Conservation (phyloP, 2,888 invertebrate species). For the Drosophila maculinotata region DNA sequence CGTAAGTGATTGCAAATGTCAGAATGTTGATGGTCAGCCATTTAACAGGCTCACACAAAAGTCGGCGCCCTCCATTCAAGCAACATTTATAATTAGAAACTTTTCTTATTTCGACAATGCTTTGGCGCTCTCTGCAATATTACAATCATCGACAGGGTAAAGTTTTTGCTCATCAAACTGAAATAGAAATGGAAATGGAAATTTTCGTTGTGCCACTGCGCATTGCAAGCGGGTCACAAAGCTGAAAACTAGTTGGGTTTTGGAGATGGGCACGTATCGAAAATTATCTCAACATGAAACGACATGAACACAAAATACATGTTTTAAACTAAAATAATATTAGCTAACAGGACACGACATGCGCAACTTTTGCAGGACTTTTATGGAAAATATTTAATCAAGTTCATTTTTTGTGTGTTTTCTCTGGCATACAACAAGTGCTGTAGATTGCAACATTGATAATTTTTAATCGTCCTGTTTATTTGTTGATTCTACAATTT, state of each 20-base stretch:
- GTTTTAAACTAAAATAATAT: no score
- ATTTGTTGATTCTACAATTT: no score
- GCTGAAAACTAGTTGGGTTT: not conserved
- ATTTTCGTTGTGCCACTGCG: slow-evolving; percentile 20
- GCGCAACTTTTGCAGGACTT: no score
- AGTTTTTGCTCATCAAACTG: slow-evolving; percentile 27
- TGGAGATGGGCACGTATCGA: slow-evolving; percentile 12
- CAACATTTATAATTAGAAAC: slow-evolving; percentile 61
- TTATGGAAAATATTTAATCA: no score
- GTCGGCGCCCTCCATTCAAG: not conserved
- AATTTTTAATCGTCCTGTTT: no score
- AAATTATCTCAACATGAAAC: not conserved
- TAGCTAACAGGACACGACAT: no score
- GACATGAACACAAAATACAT: not conserved
- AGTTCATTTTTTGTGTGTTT: no score
- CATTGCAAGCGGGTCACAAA: slow-evolving; percentile 15
- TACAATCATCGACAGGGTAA: slow-evolving; percentile 7
- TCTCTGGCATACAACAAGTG: no score
- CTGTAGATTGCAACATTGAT: no score
- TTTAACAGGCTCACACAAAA: slow-evolving; percentile 32
- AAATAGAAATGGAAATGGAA: slow-evolving; percentile 26
- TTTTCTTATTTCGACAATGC: slow-evolving; percentile 40
- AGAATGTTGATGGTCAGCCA: slow-evolving; percentile 40
- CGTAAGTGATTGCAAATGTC: slow-evolving; percentile 45
- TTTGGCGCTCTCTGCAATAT: slow-evolving; percentile 6